Base-by-base conservation (phyloP, 2,113 vertebrate species). In the Pterophyllum scalare region DNA sequence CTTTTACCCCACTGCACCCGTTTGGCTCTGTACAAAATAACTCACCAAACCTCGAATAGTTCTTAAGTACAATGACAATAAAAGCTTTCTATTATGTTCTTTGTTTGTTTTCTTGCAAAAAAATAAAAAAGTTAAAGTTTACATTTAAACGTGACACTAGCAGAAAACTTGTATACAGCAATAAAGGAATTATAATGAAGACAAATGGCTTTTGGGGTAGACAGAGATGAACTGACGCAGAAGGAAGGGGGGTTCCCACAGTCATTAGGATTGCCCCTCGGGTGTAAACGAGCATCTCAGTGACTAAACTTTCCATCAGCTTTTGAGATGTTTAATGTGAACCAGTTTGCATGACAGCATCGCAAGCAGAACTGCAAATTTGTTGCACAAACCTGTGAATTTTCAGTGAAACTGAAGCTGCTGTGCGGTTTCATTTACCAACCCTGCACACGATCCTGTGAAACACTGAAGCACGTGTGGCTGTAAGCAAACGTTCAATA, bases 151-250 rank as follows among this genome's bases (percentile, higher is more conserved):
- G 64, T 46, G 3, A 26, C 43, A 67, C 5, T 0, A 1, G 46
- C 38, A 67, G 38, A 19, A 1, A 67, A 67, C 64, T 6, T 0
- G 2, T 40, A 70, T 2, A 28, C 3, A 0, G 22, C 24, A 14
- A 46, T 11, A 26, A 67, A 65, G n/a, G 38, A 26, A 0, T 5
- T 0, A 31, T 31, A 31, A 52, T 19, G 40, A 70, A 28, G 24
- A 0, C 40, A 28, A 24, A 28, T 10, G 15, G 0, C 43, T 70
- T 28, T 49, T 43, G 19, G 65, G 0, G 0, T 6, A 52, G 46
- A 31, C 43, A 52, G 65, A 52, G 3, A 1, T 0, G 43, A 31
- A 0, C 52, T 0, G 26, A 31, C 31, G 43, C 65, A 19, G 43
- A 31, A 72, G 28, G 26, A 31, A 31, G 17, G 3, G 3, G 11